Evolutionary conservation across 37 sponge, comb jelly and placozoan species (phyloP), one percentile per base, ranked within the genome.

Genomic region (Bolinopsis microptera): DNA sequence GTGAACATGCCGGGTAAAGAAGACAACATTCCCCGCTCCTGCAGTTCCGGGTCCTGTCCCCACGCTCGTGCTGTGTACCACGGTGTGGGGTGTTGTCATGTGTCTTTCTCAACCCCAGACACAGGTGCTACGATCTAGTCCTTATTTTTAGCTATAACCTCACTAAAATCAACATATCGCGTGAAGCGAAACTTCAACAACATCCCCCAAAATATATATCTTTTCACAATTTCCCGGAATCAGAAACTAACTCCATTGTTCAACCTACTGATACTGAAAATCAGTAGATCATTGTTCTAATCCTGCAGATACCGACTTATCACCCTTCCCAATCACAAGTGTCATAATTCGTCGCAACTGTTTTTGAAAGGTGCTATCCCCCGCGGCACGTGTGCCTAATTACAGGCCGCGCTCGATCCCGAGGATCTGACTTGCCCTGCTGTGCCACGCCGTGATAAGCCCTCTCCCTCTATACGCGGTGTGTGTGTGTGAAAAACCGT

Each of bases 401-500:
- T 48, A 48, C 61, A 48, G 61, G 13, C 9, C 61, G n/a, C n/a
- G n/a, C 61, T 13, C 61, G 61, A 48, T 48, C 61, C 61, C 61
- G 9, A 5, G 61, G 61, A 48, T 48, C 61, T 5, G 61, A 48
- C 61, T 48, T 48, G 61, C 61, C 61, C 61, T 48, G 61, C 61
- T 18, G 13, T 70, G 21, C 74, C 74, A 3, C 74, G 21, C 28
- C 74, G 74, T 22, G 74, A 70, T 70, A 70, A 70, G 74, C 16
- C 5, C 26, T 2, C 25, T 24, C 26, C 28, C 25, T 24, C 24
- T 70, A 26, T 70, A 26, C 30, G 74, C 30, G 74, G 74, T 22
- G 74, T 26, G 74, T 61, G 68, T 61, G 68, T 70, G 74, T 70
- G 74, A 70, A 70, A 70, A 70, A 70, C 74, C 21, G 74, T 70